Percentiles rank a stretch among this genome's conserved stretches.
These are phyloP conservation scores for Tetranychus truncatus DNA, from an alignment of 2,888 invertebrate genomes.

Conservation along the genomic window DNA sequence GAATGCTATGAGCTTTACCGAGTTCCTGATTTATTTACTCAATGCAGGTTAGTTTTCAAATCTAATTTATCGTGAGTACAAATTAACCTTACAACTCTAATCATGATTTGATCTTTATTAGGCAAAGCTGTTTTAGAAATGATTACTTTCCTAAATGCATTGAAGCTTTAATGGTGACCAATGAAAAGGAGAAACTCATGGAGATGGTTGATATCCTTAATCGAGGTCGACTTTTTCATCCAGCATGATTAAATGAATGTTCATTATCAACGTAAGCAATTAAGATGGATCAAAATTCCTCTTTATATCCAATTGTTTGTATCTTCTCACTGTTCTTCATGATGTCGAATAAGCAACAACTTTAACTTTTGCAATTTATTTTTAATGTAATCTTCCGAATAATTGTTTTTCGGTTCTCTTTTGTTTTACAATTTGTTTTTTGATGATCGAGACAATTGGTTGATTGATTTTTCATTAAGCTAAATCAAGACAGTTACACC, in stretches of 20 bases:
- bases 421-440: no score
- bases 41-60: conserved; percentile 23
- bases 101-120: neutral
- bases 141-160: conserved; percentile 24
- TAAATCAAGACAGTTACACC: no score
- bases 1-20: conserved; percentile 26
- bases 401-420: no score
- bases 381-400: no score
- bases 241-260: neutral
- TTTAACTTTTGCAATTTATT: no score
- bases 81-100: neutral
- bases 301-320: no score
- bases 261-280: neutral
- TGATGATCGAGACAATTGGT: no score
- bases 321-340: no score
- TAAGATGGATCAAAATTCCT: no score
- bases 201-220: conserved; percentile 22
- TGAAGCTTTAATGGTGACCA: conserved; percentile 23
- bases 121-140: conserved; percentile 26
- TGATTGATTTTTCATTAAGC: no score
- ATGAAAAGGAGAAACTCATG: conserved; percentile 24
- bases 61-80: conserved; percentile 1
- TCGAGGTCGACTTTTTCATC: neutral
- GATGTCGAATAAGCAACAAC: no score
- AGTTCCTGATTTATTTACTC: conserved; percentile 24